Evolutionary conservation across 2,113 vertebrate species (phyloP).

Genomic region (Gnathonemus echidnorhynchus): DNA sequence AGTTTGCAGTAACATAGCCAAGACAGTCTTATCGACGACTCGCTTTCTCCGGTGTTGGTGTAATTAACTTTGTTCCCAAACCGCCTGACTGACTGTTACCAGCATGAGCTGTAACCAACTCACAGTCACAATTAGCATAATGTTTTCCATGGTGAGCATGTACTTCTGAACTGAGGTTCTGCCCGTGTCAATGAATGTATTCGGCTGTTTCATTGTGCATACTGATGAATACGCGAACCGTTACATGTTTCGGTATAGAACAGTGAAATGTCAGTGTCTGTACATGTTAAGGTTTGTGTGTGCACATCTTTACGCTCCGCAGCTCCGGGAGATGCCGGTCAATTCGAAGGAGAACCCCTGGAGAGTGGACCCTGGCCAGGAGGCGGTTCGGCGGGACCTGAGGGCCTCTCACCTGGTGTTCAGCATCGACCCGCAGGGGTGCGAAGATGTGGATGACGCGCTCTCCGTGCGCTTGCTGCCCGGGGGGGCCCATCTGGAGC

Average conservation of each 20-base stretch:
- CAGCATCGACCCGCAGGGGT: conserved; percentile 89
- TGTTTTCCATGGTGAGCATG: background rate
- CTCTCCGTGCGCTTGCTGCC: conserved; percentile 69
- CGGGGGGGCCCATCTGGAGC: conserved; percentile 64
- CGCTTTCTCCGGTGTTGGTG: background rate
- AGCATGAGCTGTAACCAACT: background rate
- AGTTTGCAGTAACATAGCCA: background rate
- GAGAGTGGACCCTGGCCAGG: conserved; percentile 58
- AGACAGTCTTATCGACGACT: background rate
- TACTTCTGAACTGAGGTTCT: background rate
- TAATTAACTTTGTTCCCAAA: background rate
- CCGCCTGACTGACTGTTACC: background rate
- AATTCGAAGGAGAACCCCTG: conserved; percentile 72
- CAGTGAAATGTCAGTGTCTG: background rate
- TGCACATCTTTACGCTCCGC: conserved; percentile 17
- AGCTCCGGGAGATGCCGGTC: conserved; percentile 85
- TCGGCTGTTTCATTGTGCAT: background rate
- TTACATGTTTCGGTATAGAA: background rate
- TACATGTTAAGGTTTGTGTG: background rate
- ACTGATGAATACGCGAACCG: background rate
- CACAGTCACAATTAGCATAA: background rate
- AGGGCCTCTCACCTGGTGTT: conserved; percentile 78
- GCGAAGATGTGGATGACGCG: conserved; percentile 89
- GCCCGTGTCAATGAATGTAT: background rate
- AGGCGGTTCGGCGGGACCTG: conserved; percentile 51